phyloP scores from a whole-genome alignment of 2,797 vertebrate species.

The Macroramphosus scolopax region DNA sequence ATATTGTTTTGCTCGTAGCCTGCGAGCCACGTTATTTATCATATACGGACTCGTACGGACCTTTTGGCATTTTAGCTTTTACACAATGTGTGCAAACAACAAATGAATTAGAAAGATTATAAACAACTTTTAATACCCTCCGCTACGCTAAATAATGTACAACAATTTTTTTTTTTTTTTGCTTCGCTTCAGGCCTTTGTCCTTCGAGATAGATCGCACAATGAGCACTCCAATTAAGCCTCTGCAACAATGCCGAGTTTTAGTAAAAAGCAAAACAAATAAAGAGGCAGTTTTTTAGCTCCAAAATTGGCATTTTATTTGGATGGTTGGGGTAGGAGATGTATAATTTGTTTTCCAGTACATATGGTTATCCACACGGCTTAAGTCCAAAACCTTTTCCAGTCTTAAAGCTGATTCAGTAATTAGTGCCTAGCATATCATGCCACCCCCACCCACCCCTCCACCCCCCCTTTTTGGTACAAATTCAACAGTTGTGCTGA shows the following conservation, averaged over 20 bases:
- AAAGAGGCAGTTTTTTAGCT: conserved; percentile 85
- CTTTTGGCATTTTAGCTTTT: conserved; percentile 2
- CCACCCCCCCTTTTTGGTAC: conserved; percentile 87
- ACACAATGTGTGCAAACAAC: conserved; percentile 23
- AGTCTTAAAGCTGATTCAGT: conserved; percentile 89
- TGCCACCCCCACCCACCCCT: too few relatives aligned
- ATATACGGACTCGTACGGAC: conserved; percentile 7
- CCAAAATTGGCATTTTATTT: conserved; percentile 99
- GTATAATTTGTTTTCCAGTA: conserved; percentile 94
- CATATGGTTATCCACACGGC: conserved; percentile 94
- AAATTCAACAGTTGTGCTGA: conserved; percentile 99
- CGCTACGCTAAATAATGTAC: conserved; percentile 17
- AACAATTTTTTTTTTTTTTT: conserved; percentile 2
- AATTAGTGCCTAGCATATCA: conserved; percentile 79
- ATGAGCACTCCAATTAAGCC: conserved; percentile 52
- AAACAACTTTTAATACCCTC: conserved; percentile 45
- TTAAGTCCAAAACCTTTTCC: conserved; percentile 86
- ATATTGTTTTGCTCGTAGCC: conserved; percentile 24
- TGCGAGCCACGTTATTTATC: conserved; percentile 20
- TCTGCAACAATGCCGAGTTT: conserved; percentile 41
- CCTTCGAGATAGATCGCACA: conserved; percentile 47
- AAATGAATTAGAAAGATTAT: conserved; percentile 33
- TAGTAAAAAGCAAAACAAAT: conserved; percentile 58
- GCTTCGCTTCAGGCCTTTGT: conserved; percentile 30
- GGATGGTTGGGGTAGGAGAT: conserved; percentile 96